These are phyloP conservation scores for Cepaea hortensis DNA, from an alignment of 2,888 invertebrate species.

Conservation along the genomic window DNA sequence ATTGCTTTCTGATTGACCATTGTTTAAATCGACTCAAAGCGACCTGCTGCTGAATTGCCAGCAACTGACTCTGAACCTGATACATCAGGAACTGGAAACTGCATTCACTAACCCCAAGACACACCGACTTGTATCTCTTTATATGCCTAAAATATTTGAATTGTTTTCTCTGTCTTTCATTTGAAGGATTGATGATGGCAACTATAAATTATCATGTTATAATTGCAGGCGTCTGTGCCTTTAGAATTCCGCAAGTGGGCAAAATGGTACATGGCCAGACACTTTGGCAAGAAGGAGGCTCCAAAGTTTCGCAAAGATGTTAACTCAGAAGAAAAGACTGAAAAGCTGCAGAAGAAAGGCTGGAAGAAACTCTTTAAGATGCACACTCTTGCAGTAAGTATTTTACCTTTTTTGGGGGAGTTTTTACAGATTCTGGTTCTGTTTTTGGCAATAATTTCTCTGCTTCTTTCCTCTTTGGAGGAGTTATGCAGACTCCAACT, in stretches of 20 bases:
- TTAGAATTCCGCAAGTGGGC: conserved; percentile 44
- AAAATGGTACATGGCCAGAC: conserved; percentile 42
- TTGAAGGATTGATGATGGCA: not conserved
- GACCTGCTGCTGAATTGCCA: no score
- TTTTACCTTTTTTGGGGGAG: not conserved
- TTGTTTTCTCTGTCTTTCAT: not conserved
- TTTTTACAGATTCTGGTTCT: not conserved
- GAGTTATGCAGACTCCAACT: not conserved
- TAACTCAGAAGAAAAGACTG: not conserved
- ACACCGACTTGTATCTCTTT: not conserved
- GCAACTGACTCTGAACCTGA: no score
- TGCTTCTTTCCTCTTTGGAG: not conserved
- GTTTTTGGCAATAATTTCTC: not conserved
- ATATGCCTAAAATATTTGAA: not conserved
- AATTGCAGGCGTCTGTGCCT: conserved; percentile 44
- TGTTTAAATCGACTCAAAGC: no score
- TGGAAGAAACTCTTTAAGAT: conserved; percentile 39
- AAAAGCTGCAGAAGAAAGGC: conserved; percentile 3
- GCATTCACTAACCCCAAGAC: no score
- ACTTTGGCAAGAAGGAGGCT: conserved; percentile 32
- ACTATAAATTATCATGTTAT: not conserved
- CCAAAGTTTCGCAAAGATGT: conserved; percentile 22
- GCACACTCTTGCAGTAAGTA: conserved; percentile 26
- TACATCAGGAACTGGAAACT: no score
- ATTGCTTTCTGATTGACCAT: no score